Conservation (phyloP, 2,797 vertebrate genomes). For the Smutsia gigantea region DNA sequence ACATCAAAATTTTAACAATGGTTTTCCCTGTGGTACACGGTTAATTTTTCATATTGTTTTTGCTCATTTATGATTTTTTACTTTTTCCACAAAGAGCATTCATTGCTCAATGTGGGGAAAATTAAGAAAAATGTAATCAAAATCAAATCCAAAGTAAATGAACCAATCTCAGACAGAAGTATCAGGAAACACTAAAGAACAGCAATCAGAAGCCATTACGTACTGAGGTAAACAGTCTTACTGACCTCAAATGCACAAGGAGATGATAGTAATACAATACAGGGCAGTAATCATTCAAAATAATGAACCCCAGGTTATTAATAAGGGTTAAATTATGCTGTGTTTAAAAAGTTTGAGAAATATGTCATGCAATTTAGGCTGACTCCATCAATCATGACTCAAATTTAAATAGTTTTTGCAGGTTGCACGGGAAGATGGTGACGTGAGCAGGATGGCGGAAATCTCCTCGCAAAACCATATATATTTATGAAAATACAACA, state of each 20-base stretch:
- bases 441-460: no score
- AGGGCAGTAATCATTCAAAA: background rate
- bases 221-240: background rate
- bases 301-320: background rate
- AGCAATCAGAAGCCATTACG: background rate
- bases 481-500: no score
- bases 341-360: background rate
- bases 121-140: background rate
- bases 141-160: slow-evolving; percentile 32
- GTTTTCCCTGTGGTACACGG: background rate
- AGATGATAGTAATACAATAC: background rate
- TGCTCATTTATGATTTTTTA: background rate
- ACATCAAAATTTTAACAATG: background rate
- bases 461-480: no score
- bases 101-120: background rate
- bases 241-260: background rate
- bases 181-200: background rate
- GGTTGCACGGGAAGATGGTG: no score
- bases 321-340: background rate
- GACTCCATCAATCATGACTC: background rate
- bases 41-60: slow-evolving; percentile 7
- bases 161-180: background rate
- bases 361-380: background rate
- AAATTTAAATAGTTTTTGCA: slow-evolving; percentile 11
- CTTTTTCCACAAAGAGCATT: background rate